Evolutionary conservation across 2,113 vertebrate genomes (phyloP).

Genomic region (Myanophis thanlyinensis): DNA sequence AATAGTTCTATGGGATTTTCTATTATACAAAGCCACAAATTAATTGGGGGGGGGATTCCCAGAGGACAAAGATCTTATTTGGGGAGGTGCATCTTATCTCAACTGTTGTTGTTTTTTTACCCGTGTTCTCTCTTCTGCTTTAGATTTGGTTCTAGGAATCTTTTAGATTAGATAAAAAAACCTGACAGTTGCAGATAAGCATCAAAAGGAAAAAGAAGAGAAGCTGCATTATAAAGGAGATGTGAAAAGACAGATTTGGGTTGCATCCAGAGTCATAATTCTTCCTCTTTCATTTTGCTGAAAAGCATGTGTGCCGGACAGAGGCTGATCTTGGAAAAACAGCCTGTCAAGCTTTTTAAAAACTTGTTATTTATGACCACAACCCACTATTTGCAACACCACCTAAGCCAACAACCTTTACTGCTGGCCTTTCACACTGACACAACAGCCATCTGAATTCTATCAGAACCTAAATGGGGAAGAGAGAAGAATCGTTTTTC

Average conservation of each 20-base stretch:
- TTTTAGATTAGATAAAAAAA: background rate
- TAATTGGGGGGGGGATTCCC: background rate
- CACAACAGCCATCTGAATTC: background rate
- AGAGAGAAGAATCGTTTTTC: background rate
- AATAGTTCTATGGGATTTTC: background rate
- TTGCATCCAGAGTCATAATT: background rate
- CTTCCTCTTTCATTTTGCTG: background rate
- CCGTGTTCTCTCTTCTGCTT: background rate
- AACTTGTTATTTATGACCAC: background rate
- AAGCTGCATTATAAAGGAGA: background rate
- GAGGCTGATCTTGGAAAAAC: background rate
- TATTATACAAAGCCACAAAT: background rate
- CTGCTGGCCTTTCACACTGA: background rate
- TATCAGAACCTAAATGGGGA: background rate
- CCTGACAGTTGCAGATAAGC: background rate
- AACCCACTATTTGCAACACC: background rate
- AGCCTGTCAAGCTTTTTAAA: background rate
- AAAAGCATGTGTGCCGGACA: background rate
- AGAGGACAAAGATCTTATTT: background rate
- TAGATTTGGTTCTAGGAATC: background rate
- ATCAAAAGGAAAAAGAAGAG: background rate
- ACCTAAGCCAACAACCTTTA: background rate
- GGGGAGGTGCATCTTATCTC: background rate
- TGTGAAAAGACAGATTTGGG: background rate
- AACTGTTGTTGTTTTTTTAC: background rate